Conservation (phyloP, 2,113 vertebrate genomes). For the Thomomys bottae region DNA sequence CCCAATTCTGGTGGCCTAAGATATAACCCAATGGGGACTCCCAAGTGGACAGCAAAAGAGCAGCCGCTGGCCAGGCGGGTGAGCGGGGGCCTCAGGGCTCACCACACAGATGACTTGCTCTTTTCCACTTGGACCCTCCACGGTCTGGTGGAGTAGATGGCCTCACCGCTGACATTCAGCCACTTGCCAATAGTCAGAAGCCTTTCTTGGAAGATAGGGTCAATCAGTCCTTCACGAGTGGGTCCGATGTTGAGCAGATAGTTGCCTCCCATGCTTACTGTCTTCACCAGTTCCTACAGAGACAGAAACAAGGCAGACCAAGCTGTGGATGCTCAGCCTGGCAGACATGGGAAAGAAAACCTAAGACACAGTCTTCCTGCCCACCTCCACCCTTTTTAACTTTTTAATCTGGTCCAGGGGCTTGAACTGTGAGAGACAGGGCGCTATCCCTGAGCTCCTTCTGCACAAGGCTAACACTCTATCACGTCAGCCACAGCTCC, state of each 20-base stretch:
- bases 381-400: too few species aligned
- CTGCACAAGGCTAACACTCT: too few species aligned
- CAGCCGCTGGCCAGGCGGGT: background rate
- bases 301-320: background rate
- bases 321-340: background rate
- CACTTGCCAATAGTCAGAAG: slow-evolving; percentile 92
- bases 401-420: too few species aligned
- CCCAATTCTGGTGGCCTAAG: background rate
- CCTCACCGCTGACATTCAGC: slow-evolving; percentile 92
- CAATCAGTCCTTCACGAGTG: slow-evolving; percentile 93
- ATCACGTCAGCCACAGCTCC: too few species aligned
- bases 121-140: slow-evolving; percentile 94
- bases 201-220: slow-evolving; percentile 92
- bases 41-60: background rate
- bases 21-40: background rate
- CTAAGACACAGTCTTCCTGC: background rate
- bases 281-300: slow-evolving; percentile 91
- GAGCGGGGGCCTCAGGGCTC: slow-evolving; percentile 48
- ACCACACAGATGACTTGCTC: slow-evolving; percentile 87
- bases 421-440: too few species aligned
- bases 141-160: slow-evolving; percentile 92
- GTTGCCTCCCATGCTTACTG: slow-evolving; percentile 95
- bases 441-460: too few species aligned
- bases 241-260: slow-evolving; percentile 97
- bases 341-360: background rate